Conservation (phyloP, 2,888 invertebrate genomes). For the Ptilodon capucinus region DNA sequence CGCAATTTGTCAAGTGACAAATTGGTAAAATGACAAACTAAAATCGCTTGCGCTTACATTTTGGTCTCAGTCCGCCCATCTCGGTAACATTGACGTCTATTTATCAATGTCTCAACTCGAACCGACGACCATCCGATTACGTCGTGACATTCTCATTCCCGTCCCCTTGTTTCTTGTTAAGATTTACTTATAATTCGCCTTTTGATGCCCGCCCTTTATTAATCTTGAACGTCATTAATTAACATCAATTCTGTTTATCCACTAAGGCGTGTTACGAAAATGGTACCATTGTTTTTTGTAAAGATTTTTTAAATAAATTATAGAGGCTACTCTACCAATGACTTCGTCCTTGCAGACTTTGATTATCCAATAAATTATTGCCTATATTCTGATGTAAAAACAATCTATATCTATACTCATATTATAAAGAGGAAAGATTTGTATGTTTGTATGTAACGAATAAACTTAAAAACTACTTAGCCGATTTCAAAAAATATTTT, state of each 20-base stretch:
- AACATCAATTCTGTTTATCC: constrained; percentile 57
- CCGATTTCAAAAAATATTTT: no score
- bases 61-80: constrained; percentile 17
- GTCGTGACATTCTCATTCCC: constrained; percentile 74
- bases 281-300: not conserved
- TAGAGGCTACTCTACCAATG: no score
- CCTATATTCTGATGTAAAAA: no score
- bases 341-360: no score
- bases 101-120: constrained; percentile 70
- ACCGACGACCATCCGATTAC: constrained; percentile 72
- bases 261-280: constrained; percentile 19
- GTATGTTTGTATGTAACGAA: no score
- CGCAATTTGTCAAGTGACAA: not conserved
- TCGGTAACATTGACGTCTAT: constrained; percentile 53
- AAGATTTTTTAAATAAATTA: not conserved
- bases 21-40: not conserved
- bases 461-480: no score
- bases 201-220: constrained; percentile 66
- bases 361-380: no score
- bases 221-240: constrained; percentile 73
- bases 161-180: constrained; percentile 43
- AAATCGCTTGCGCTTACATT: constrained; percentile 10
- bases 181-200: constrained; percentile 76
- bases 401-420: no score
- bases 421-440: no score